These are phyloP conservation scores for Acheta domesticus DNA, from an alignment of 2,888 invertebrate genomes.

Conservation along the genomic window DNA sequence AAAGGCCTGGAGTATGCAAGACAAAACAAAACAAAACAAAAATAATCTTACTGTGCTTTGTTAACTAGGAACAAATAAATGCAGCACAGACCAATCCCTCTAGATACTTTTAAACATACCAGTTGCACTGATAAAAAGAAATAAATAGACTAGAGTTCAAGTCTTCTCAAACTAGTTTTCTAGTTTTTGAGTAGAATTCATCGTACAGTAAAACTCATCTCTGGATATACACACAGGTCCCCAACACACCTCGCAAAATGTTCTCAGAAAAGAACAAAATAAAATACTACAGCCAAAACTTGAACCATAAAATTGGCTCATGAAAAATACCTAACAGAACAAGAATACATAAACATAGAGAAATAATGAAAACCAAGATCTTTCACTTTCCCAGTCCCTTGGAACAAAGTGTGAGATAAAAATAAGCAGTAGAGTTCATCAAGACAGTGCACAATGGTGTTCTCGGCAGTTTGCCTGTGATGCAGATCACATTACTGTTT, in stretches of 20 bases:
- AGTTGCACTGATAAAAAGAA: neutral
- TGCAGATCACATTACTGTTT: constrained; percentile 5
- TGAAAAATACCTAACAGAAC: neutral
- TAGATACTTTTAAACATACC: neutral
- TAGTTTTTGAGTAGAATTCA: neutral
- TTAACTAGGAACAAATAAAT: constrained; percentile 18
- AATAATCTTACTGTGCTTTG: neutral
- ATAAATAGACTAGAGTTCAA: neutral
- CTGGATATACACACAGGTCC: neutral
- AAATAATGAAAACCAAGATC: neutral
- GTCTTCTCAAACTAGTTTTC: neutral
- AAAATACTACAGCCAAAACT: neutral
- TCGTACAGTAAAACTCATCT: neutral
- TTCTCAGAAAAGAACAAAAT: too few relatives aligned
- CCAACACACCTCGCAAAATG: too few relatives aligned
- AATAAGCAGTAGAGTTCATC: neutral
- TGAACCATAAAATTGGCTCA: neutral
- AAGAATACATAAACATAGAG: neutral
- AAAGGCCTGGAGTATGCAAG: constrained; percentile 20
- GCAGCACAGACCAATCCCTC: neutral
- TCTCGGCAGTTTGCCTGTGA: constrained; percentile 18
- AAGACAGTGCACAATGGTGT: constrained; percentile 6
- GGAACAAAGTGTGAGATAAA: neutral
- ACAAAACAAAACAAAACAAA: neutral
- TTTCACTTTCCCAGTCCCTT: neutral